Evolutionary conservation across 2,888 invertebrate species (phyloP).

Genomic region (Agriopis leucophaearia): DNA sequence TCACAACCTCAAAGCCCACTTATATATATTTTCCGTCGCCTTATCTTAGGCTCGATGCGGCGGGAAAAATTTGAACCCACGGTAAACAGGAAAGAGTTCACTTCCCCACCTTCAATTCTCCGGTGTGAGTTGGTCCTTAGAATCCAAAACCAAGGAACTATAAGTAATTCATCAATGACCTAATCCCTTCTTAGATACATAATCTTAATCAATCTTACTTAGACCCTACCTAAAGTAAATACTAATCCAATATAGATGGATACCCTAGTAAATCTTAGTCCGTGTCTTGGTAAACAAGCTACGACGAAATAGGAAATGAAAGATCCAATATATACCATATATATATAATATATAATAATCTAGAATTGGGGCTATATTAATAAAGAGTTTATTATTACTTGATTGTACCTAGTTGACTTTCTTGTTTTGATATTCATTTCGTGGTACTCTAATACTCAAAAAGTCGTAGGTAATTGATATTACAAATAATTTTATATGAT

Average conservation of each 20-base stretch:
- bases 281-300: constrained; percentile 11
- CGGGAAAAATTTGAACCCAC: too few relatives aligned
- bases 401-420: constrained; percentile 6
- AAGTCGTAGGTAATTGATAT: too few relatives aligned
- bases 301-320: constrained; percentile 14
- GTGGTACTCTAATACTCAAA: too few relatives aligned
- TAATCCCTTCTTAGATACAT: constrained; percentile 14
- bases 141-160: neutral
- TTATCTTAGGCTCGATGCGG: too few relatives aligned
- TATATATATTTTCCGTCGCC: too few relatives aligned
- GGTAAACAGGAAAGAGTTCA: neutral
- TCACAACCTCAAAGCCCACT: too few relatives aligned
- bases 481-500: too few relatives aligned
- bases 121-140: neutral
- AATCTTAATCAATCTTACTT: constrained; percentile 26
- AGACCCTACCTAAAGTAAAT: constrained; percentile 8
- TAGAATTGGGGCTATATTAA: constrained; percentile 3
- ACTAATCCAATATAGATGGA: constrained; percentile 3
- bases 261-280: constrained; percentile 21
- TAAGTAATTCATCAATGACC: constrained; percentile 18
- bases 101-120: neutral
- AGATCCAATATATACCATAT: too few relatives aligned
- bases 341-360: too few relatives aligned
- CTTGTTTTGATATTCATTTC: constrained; percentile 12
- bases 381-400: constrained; percentile 10